These are phyloP conservation scores for Ericerus pela DNA, from an alignment of 1,140 invertebrate species.

Conservation along the genomic window DNA sequence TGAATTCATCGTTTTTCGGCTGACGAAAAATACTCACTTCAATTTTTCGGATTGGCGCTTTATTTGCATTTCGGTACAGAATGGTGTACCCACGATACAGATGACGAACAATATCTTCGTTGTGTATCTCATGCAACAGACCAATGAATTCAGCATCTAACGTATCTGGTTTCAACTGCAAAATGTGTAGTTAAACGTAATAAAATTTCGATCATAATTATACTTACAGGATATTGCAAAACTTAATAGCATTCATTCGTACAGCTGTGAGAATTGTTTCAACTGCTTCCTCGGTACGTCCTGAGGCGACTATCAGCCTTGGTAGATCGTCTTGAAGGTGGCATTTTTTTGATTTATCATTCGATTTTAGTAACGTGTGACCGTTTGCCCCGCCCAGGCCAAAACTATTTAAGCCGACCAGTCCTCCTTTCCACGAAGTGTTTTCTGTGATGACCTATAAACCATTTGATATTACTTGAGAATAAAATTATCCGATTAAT, in stretches of 20 bases:
- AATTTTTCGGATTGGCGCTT: neutral
- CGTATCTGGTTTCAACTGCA: neutral
- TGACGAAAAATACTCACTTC: too few species aligned
- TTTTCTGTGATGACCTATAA: slow-evolving; percentile 37
- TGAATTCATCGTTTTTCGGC: too few species aligned
- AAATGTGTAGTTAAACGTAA: neutral
- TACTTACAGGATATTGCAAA: too few species aligned
- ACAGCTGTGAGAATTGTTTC: slow-evolving; percentile 27
- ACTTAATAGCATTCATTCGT: neutral
- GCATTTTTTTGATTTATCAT: slow-evolving; percentile 20
- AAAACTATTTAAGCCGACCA: slow-evolving; percentile 49
- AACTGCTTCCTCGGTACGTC: slow-evolving; percentile 48
- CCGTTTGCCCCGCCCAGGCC: slow-evolving; percentile 52
- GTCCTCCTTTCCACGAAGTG: slow-evolving; percentile 37
- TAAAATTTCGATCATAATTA: too few species aligned
- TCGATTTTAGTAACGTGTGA: slow-evolving; percentile 40
- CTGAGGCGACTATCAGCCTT: slow-evolving; percentile 42
- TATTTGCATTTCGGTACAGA: slow-evolving; percentile 31
- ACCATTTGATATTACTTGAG: too few species aligned
- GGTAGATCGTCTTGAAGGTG: slow-evolving; percentile 27
- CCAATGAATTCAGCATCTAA: neutral
- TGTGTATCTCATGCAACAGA: slow-evolving; percentile 30
- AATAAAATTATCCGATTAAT: too few species aligned
- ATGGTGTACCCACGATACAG: slow-evolving; percentile 42
- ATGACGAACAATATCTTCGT: slow-evolving; percentile 28